These are phyloP conservation scores for Mythimna loreyi DNA, from an alignment of 2,888 invertebrate species.

Conservation along the genomic window DNA sequence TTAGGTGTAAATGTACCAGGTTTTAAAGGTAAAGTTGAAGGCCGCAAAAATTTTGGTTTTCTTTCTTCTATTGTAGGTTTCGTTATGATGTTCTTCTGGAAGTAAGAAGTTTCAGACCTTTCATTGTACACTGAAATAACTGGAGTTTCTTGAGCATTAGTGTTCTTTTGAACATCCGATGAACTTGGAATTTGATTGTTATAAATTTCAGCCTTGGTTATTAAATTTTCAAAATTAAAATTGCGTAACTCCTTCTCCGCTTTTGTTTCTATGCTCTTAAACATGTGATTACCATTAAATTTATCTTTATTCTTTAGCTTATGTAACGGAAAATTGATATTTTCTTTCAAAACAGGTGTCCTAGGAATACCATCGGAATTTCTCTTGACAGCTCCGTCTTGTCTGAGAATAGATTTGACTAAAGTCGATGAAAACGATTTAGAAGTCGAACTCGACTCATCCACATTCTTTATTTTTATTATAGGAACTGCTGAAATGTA, in stretches of 20 bases:
- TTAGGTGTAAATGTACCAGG: conserved; percentile 96
- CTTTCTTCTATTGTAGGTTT: conserved; percentile 82
- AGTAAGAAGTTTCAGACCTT: conserved; percentile 88
- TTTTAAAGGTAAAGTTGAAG: conserved; percentile 95
- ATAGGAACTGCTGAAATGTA: conserved; percentile 77
- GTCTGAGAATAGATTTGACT: conserved; percentile 73
- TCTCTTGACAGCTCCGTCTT: conserved; percentile 80
- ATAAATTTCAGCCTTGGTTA: conserved; percentile 89
- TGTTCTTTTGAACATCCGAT: conserved; percentile 84
- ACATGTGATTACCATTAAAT: conserved; percentile 61
- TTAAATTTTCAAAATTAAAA: conserved; percentile 89
- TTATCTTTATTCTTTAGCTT: conserved; percentile 80
- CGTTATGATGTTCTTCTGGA: conserved; percentile 82
- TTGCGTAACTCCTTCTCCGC: conserved; percentile 81
- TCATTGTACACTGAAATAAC: conserved; percentile 75
- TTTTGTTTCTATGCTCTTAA: conserved; percentile 74
- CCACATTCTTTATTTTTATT: conserved; percentile 84
- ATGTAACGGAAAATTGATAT: conserved; percentile 69
- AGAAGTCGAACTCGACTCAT: conserved; percentile 74
- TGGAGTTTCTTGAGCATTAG: conserved; percentile 77
- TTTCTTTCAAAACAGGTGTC: conserved; percentile 81
- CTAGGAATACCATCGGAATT: conserved; percentile 79
- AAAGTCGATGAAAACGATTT: conserved; percentile 74
- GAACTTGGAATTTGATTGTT: conserved; percentile 86
- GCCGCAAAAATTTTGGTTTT: conserved; percentile 94